Evolutionary conservation across 2,797 vertebrate species (phyloP), one percentile per base, ranked within the genome.

Genomic region (Hoplostethus mediterraneus): DNA sequence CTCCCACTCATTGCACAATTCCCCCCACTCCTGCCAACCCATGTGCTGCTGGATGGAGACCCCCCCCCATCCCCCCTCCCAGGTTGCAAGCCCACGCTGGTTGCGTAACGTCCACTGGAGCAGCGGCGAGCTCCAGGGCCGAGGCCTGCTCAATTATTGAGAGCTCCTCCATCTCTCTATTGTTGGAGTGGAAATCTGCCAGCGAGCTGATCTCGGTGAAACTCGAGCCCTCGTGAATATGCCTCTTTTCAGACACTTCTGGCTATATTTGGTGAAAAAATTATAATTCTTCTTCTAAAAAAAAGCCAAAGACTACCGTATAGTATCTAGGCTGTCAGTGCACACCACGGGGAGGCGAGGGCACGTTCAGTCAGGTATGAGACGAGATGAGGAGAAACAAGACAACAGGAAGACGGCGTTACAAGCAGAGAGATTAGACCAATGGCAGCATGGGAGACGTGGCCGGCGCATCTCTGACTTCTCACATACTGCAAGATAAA

Each of bases 71-170:
- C 53, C 65, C 60, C 69, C 60, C 76, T 67, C 73, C 73, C 62
- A 48, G 67, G 70, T 67, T 76, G 44, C 58, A 59, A 55, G 69
- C 74, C 73, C 54, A 59, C 63, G 28, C 66, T 53, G 69, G 68
- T 87, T 89, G 82, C 79, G 42, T 84, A 88, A 87, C 71, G 48
- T 59, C 73, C 73, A 59, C 48, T 52, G 75, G 47, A 59, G 49
- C 48, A 21, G 55, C 33, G 52, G 63, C 36, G 67, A 58, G 70
- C 55, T 71, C 13, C 49, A 48, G 70, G 58, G 49, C 44, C 33
- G 38, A 63, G 66, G 67, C 67, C 87, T 80, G 78, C 77, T 91
- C 75, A 87, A 86, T 89, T 79, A 91, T 87, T 87, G 67, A 91
- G 75, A 86, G 84, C 67, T 72, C 67, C 71, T 88, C 75, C 59